Evolutionary conservation across 2,113 vertebrate genomes (phyloP).

Genomic region (Silurus meridionalis): DNA sequence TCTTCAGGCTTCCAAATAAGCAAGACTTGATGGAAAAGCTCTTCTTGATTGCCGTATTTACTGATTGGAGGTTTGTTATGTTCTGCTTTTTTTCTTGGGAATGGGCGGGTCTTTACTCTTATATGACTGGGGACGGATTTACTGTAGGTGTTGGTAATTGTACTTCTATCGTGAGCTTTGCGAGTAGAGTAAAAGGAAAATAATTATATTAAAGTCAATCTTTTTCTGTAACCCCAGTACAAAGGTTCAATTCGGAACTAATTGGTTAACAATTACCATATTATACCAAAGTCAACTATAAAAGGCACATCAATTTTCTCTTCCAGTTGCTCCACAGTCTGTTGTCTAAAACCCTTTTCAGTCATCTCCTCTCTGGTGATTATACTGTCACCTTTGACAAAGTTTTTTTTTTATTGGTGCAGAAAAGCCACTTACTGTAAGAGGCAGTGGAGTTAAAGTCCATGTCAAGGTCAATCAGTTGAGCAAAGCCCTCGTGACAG

Average conservation of each 20-base stretch:
- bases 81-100: neutral
- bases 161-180: no score
- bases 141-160: no score
- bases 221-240: no score
- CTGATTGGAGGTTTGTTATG: neutral
- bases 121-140: neutral
- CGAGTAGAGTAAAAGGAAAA: no score
- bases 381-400: neutral
- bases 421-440: neutral
- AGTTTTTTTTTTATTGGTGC: neutral
- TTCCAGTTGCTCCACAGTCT: neutral
- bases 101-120: neutral
- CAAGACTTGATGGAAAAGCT: neutral
- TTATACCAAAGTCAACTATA: neutral
- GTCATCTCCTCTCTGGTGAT: neutral
- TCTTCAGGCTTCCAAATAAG: neutral
- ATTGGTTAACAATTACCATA: neutral
- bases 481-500: neutral
- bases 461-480: neutral
- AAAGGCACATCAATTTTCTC: neutral
- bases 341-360: neutral
- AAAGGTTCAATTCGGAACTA: neutral
- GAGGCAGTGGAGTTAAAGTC: neutral
- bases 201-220: no score
- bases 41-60: neutral